A percentile compares a stretch with the other conserved stretches of the same genome.
These are phyloP conservation scores for Poeciliopsis turrubarensis DNA, from an alignment of 2,113 vertebrate genomes.

Conservation along the genomic window DNA sequence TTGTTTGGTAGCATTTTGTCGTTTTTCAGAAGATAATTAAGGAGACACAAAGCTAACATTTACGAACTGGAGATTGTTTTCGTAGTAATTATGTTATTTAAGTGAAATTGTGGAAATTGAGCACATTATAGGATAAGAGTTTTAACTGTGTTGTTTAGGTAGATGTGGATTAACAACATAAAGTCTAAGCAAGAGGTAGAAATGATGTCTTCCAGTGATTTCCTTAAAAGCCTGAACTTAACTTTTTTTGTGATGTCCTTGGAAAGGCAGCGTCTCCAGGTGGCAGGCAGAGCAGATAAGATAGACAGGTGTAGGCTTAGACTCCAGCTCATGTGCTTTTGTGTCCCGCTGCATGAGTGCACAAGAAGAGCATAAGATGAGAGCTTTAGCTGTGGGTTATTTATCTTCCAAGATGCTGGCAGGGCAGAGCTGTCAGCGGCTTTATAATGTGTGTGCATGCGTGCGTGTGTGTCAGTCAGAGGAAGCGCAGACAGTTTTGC, in stretches of 20 bases:
- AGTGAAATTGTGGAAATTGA: too few species aligned
- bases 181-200: background rate
- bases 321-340: constrained; percentile 21
- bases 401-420: constrained; percentile 55
- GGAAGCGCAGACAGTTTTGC: constrained; percentile 41
- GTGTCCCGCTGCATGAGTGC: constrained; percentile 14
- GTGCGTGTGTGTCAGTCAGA: constrained; percentile 11
- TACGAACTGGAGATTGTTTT: too few species aligned
- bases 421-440: constrained; percentile 44
- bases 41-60: too few species aligned
- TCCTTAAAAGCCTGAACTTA: constrained; percentile 16
- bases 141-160: too few species aligned
- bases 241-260: constrained; percentile 15
- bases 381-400: constrained; percentile 55
- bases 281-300: constrained; percentile 38
- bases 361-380: constrained; percentile 37
- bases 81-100: too few species aligned
- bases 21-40: too few species aligned
- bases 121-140: too few species aligned
- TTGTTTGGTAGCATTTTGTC: too few species aligned
- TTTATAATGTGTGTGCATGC: constrained; percentile 8
- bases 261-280: constrained; percentile 29
- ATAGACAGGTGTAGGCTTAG: constrained; percentile 50
- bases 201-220: background rate
- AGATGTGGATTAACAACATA: too few species aligned